These are phyloP conservation scores for Dallia pectoralis DNA, from an alignment of 2,797 vertebrate species.

Conservation along the genomic window DNA sequence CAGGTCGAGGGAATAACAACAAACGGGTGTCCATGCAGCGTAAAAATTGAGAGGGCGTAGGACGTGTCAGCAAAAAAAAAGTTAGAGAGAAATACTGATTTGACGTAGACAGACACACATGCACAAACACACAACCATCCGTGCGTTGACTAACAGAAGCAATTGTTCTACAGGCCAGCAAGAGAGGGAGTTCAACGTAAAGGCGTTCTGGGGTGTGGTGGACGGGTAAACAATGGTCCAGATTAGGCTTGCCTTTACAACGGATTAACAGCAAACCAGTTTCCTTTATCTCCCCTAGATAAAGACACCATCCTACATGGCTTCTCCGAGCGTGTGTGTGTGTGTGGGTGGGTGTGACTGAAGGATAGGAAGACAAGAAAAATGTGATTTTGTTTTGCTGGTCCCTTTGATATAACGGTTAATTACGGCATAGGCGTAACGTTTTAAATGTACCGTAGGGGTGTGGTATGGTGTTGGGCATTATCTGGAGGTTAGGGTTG, in stretches of 20 bases:
- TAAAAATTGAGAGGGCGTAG: too few species aligned
- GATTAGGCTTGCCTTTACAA: not conserved
- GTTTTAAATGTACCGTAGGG: too few species aligned
- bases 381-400: not conserved
- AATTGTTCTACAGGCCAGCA: not conserved
- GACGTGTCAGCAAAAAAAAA: not conserved
- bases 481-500: too few species aligned
- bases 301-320: not conserved
- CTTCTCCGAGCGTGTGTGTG: not conserved
- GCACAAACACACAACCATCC: not conserved
- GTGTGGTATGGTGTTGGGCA: too few species aligned
- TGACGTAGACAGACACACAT: not conserved
- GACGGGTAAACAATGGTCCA: slow-evolving; percentile 3
- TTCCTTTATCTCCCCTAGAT: slow-evolving; percentile 4
- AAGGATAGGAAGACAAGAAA: not conserved
- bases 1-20: too few species aligned
- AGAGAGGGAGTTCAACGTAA: not conserved
- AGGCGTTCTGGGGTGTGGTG: slow-evolving; percentile 9
- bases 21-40: too few species aligned
- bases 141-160: too few species aligned
- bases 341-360: not conserved
- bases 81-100: slow-evolving; percentile 9
- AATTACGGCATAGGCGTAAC: too few species aligned
- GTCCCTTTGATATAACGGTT: too few species aligned
- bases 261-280: not conserved